Conservation (phyloP, 1,140 invertebrate species). For the Heliconius congener region DNA sequence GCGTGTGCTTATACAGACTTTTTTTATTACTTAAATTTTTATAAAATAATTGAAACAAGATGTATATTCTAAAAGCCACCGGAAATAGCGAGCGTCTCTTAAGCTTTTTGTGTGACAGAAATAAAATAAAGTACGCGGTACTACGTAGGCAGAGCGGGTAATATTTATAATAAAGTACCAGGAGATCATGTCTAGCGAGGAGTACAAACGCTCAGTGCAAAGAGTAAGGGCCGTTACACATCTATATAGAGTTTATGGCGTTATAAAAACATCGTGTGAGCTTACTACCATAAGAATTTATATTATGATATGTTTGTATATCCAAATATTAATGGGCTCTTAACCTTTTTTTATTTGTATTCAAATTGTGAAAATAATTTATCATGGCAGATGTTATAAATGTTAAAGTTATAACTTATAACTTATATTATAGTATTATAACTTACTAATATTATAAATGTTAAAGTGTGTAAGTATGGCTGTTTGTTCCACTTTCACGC, state of each 20-base stretch:
- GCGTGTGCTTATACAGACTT: no score
- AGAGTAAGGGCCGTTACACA: constrained; percentile 12
- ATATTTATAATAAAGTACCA: constrained; percentile 36
- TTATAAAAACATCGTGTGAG: constrained; percentile 16
- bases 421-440: no score
- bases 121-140: background rate
- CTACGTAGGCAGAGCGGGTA: constrained; percentile 1
- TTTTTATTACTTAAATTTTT: no score
- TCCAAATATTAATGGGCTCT: background rate
- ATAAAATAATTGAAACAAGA: background rate
- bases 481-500: no score
- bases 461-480: no score
- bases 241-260: constrained; percentile 11
- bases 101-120: constrained; percentile 3
- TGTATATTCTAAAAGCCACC: background rate
- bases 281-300: background rate
- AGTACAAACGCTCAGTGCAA: background rate
- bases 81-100: background rate
- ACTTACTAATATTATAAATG: no score
- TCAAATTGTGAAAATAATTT: background rate
- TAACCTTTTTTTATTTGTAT: background rate
- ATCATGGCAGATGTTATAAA: background rate
- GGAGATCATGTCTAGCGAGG: constrained; percentile 32
- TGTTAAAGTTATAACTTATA: no score
- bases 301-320: background rate